Conservation (phyloP, 2,797 vertebrate species). For the Leptodactylus fallax region DNA sequence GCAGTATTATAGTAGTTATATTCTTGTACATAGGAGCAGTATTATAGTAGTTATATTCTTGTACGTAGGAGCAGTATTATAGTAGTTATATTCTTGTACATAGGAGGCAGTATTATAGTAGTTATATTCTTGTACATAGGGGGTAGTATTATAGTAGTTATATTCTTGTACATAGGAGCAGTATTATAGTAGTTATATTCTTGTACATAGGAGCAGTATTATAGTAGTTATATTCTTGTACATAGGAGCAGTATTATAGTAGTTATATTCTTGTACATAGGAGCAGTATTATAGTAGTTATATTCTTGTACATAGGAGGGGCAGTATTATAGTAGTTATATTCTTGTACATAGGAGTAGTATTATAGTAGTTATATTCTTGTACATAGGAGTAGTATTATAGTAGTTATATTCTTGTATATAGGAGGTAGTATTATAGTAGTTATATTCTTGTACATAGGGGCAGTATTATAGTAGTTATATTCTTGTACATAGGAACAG, state of each 20-base stretch:
- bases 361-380: conserved; percentile 15
- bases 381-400: conserved; percentile 2
- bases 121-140: not conserved
- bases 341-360: not conserved
- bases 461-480: conserved; percentile 9
- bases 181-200: conserved; percentile 14
- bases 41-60: no score
- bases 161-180: not conserved
- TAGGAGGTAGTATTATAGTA: not conserved
- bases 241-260: not conserved
- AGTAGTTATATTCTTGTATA: conserved; percentile 1
- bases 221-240: conserved; percentile 11
- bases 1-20: no score
- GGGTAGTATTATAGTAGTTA: conserved; percentile 2
- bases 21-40: no score
- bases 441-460: not conserved
- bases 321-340: conserved; percentile 30
- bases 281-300: not conserved
- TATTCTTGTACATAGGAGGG: not conserved
- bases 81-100: no score
- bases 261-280: no score
- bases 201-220: not conserved
- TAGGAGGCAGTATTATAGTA: no score
- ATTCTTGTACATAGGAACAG: not conserved
- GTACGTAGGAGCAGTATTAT: no score